These are phyloP conservation scores for Heteractis magnifica DNA, from an alignment of 92 coral and sea anemone genomes.

Conservation along the genomic window DNA sequence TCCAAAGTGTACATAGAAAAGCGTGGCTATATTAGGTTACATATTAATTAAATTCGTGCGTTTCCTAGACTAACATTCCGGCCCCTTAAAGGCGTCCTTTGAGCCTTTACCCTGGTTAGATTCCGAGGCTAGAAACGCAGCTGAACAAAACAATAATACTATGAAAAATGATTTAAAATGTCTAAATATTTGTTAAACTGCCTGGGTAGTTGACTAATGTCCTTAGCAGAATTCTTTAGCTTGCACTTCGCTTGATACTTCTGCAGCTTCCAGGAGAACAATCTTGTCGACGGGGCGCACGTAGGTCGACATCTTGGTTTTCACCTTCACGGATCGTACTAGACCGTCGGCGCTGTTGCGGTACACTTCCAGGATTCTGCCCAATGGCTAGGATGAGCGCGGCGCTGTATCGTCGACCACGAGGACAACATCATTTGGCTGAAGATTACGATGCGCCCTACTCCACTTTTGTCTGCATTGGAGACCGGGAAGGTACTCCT, in stretches of 20 bases:
- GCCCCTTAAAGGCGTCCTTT: conserved; percentile 32
- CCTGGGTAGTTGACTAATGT: not conserved
- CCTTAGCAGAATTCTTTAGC: not conserved
- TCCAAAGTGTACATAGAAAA: not conserved
- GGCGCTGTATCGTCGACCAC: conserved; percentile 45
- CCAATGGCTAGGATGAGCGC: conserved; percentile 49
- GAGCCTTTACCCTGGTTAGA: conserved; percentile 24
- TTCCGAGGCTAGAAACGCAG: conserved; percentile 3
- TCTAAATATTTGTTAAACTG: not conserved
- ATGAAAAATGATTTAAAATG: not conserved
- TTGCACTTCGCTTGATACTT: not conserved
- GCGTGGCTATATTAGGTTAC: not conserved
- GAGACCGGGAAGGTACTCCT: conserved; percentile 51
- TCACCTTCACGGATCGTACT: conserved; percentile 48
- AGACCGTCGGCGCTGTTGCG: conserved; percentile 38
- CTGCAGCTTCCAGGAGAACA: conserved; percentile 43
- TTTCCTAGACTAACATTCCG: conserved; percentile 25
- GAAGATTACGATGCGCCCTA: conserved; percentile 22
- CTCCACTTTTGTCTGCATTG: conserved; percentile 53
- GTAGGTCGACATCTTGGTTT: conserved; percentile 36
- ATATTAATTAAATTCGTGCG: too few species aligned
- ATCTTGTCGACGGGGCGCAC: conserved; percentile 46
- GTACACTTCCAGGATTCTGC: conserved; percentile 43
- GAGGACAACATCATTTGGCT: conserved; percentile 38
- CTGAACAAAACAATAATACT: too few species aligned